Conservation (phyloP, 2,113 vertebrate species). For the Addax nasomaculatus region DNA sequence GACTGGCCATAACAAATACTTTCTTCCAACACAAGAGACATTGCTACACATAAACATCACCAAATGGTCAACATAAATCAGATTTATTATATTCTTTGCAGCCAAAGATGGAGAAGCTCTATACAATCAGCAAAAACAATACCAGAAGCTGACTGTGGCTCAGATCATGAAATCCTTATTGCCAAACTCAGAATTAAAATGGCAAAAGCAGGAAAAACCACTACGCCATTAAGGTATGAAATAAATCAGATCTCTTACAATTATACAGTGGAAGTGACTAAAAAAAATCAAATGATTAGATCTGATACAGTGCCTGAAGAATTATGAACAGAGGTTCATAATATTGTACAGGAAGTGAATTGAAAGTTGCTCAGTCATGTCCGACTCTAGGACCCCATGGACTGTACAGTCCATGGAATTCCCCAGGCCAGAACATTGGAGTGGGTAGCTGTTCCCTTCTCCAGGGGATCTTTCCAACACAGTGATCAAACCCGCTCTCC, state of each 20-base stretch:
- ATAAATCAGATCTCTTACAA: not conserved
- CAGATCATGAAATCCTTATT: not conserved
- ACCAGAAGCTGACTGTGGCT: not conserved
- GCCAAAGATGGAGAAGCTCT: not conserved
- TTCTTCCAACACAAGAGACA: not conserved
- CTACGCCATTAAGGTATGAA: not conserved
- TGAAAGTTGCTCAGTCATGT: not conserved
- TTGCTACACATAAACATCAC: not conserved
- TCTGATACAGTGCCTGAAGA: not conserved
- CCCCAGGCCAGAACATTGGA: not conserved
- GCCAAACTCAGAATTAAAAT: not conserved
- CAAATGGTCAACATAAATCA: not conserved
- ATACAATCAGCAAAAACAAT: not conserved
- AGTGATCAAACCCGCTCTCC: accelerated
- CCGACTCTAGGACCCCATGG: not conserved
- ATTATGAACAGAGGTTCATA: not conserved
- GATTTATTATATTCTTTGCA: not conserved
- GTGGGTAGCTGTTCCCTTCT: not conserved
- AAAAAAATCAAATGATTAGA: not conserved
- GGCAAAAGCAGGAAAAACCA: not conserved
- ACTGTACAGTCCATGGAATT: not conserved
- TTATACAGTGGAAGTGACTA: not conserved
- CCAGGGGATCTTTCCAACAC: not conserved
- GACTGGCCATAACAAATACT: not conserved
- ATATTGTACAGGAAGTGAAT: not conserved